Base-by-base conservation (phyloP, 2,888 invertebrate species). In the Minunthozetes semirufus region DNA sequence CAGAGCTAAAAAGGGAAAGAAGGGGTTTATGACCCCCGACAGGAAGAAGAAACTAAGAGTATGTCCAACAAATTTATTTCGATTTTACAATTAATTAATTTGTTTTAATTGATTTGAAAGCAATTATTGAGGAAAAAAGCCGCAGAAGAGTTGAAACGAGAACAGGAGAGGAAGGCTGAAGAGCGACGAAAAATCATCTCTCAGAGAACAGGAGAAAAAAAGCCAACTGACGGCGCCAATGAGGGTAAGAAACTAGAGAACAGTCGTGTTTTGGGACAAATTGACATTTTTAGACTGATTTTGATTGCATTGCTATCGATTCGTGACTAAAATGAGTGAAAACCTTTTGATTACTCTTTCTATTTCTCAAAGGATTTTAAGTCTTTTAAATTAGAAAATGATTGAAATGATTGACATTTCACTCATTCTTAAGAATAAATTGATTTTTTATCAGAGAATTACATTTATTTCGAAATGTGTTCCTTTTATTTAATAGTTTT, bases 1-100 rank as follows among this genome's bases (percentile, higher is more conserved):
- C 85, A 96, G 95, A 88, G 94, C 94, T 84, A 83, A 83, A 76
- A 78, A 77, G 50, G 78, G 77, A 11, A 86, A 86, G 82, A 86
- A 85, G 81, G 86, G 86, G 78, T 84, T 86, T 80, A 83, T 83
- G 80, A 83, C 85, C 70, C 85, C 85, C 22, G 86, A 86, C 79
- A 84, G 86, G 81, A 86, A 86, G 82, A 85, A 85, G 81, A 84
- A 85, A 79, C 83, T 86, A 59, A 83, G 85, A 81, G 85, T 85
- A 81, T 76, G 80, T 61, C 1, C 22, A 13, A 5, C 22, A 13
- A 5, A 3, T n/a, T n/a, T 66, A 19, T 33, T 38, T 38, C 8
- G 9, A 38, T 66, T 33, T 38, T n/a, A 19, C n/a, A 59, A 19
- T 59, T 66, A 66, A 33, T 38, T 66, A 17, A 63, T 38, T 66